Evolutionary conservation across 92 coral and sea anemone genomes (phyloP), one percentile per base, ranked within the genome.

Genomic region (Phenganax subtilis): DNA sequence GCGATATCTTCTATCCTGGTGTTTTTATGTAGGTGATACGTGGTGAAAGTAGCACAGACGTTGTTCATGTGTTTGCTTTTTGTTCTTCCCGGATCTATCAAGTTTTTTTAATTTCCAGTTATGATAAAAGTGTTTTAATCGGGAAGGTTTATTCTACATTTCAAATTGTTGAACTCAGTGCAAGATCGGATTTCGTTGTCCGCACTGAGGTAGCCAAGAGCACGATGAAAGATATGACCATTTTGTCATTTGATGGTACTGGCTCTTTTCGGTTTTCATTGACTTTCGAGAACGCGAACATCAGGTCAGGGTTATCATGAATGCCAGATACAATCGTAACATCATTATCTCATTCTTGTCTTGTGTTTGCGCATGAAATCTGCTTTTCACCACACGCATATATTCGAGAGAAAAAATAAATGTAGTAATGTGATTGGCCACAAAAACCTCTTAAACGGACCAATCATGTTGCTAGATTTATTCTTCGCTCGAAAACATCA

Each of bases 201-300:
- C 73, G 59, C 10, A 27, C 16, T 44, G 57, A 52, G 15, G 56
- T 25, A 31, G 81, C 60, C 69, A 60, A 65, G 8, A 12, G 16
- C 27, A 61, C 8, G 67, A 61, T 61, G 15, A 15, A 17, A 20
- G 64, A 53, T 58, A 57, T 17, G 67, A 54, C 60, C 51, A 54
- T 54, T 20, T 17, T 79, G 57, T 79, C 74, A 7, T 79, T 79
- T 51, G 60, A 79, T 53, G 83, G 83, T 7, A 62, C 47, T 53
- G 83, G 83, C 8, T 31, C 51, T 2, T 79, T 63, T 52, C 53
- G 10, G 11, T 79, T 79, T 56, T 65, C 62, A 52, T 20, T 79
- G 57, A 17, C 16, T n/a, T 79, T 79, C 29, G 73, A 63, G 12
- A 73, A 79, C 61, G 65, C 16, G 15, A 79, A 79, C 29, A 65